Evolutionary conservation across 2,113 vertebrate species (phyloP).

Genomic region (Sarotherodon lohbergeri): DNA sequence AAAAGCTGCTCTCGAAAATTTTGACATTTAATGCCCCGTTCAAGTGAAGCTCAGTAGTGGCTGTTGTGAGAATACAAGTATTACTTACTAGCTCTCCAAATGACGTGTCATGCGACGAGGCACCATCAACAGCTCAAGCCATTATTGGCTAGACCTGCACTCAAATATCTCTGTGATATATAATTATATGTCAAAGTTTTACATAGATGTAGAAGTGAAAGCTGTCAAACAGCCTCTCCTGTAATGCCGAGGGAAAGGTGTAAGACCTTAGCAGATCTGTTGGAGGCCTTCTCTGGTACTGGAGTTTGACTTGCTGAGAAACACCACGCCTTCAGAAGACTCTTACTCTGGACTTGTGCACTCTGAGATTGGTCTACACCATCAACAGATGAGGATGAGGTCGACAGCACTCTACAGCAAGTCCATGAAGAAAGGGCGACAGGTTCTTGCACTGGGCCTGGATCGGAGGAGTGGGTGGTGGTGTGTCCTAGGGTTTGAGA

Average conservation of each 20-base stretch:
- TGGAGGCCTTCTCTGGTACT: background rate
- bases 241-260: slow-evolving; percentile 72
- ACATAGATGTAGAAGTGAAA: background rate
- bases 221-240: slow-evolving; percentile 78
- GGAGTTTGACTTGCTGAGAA: slow-evolving; percentile 53
- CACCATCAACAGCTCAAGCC: background rate
- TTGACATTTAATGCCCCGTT: background rate
- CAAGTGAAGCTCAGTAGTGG: background rate
- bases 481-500: slow-evolving; percentile 3
- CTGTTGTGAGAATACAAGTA: background rate
- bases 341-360: slow-evolving; percentile 74
- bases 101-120: background rate
- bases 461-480: background rate
- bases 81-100: background rate
- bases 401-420: slow-evolving; percentile 13
- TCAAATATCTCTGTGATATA: background rate
- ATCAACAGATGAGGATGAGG: background rate
- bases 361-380: slow-evolving; percentile 31
- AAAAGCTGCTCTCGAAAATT: background rate
- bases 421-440: background rate
- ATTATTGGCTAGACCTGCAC: background rate
- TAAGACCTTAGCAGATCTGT: slow-evolving; percentile 73
- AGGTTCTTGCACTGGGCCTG: background rate
- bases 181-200: background rate
- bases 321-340: slow-evolving; percentile 82